Conservation (phyloP, 92 coral and sea anemone genomes). For the Porites rus region DNA sequence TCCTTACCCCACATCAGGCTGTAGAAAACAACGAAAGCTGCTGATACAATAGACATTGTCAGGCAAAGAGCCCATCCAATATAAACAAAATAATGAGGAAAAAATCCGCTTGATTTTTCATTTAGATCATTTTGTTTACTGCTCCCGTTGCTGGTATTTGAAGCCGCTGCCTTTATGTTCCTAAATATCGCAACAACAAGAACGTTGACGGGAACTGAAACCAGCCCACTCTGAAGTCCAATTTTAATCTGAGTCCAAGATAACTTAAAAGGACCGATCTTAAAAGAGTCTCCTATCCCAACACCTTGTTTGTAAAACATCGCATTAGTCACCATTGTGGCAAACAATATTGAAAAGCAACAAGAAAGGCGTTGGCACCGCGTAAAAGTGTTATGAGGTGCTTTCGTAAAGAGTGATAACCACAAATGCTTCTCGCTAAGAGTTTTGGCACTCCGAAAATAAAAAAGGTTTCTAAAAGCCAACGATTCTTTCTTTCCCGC, state of each 20-base stretch:
- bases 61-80: constrained; percentile 84
- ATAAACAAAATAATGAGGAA: constrained; percentile 80
- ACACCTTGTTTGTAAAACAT: constrained; percentile 90
- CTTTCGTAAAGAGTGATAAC: constrained; percentile 85
- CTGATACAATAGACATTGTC: constrained; percentile 72
- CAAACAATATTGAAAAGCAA: constrained; percentile 82
- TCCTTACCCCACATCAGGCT: constrained; percentile 92
- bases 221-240: constrained; percentile 91
- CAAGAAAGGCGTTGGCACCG: constrained; percentile 89
- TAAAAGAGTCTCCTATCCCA: constrained; percentile 71
- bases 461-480: constrained; percentile 80
- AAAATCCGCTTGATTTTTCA: constrained; percentile 69
- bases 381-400: constrained; percentile 88
- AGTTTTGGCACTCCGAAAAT: constrained; percentile 75
- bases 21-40: constrained; percentile 85
- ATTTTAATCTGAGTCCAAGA: constrained; percentile 91
- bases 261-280: constrained; percentile 80
- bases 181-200: constrained; percentile 85
- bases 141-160: neutral
- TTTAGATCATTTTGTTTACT: constrained; percentile 7
- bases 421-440: constrained; percentile 89
- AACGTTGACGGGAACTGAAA: constrained; percentile 87
- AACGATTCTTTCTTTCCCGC: constrained; percentile 78
- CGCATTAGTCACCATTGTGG: constrained; percentile 92
- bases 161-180: constrained; percentile 57